Evolutionary conservation across 1,140 invertebrate species (phyloP).

Genomic region (Pseudomyrmex sp.): DNA sequence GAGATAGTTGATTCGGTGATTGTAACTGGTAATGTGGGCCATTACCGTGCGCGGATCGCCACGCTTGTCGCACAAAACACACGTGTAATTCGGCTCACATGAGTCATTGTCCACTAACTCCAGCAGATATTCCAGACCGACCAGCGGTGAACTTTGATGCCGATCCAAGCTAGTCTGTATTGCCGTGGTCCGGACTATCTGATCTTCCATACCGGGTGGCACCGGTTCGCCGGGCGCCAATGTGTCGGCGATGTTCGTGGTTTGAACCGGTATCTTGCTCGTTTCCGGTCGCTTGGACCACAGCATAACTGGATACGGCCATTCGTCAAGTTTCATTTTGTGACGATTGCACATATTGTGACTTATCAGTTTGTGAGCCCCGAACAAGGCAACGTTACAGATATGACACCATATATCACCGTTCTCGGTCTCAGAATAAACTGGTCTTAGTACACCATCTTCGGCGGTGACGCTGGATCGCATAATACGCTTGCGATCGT

Average conservation of each 20-base stretch:
- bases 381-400: constrained; percentile 83
- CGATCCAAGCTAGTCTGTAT: constrained; percentile 87
- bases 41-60: constrained; percentile 91
- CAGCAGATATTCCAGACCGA: constrained; percentile 90
- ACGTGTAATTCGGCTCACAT: constrained; percentile 89
- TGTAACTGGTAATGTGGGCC: constrained; percentile 90
- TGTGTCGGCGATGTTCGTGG: constrained; percentile 64
- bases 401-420: constrained; percentile 85
- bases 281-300: constrained; percentile 82
- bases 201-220: constrained; percentile 90
- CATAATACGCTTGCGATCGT: constrained; percentile 84
- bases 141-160: constrained; percentile 84
- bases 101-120: constrained; percentile 88
- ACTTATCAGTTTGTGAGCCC: constrained; percentile 82
- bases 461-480: constrained; percentile 84
- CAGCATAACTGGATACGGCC: constrained; percentile 83
- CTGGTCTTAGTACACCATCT: constrained; percentile 82
- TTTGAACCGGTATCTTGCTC: constrained; percentile 72
- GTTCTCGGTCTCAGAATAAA: constrained; percentile 83
- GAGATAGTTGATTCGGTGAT: constrained; percentile 88
- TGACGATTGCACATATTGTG: constrained; percentile 83
- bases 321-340: constrained; percentile 84
- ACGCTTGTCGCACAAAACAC: constrained; percentile 91
- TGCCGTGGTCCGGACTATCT: constrained; percentile 84
- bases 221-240: constrained; percentile 89